Evolutionary conservation across 2,888 invertebrate genomes (phyloP).

Genomic region (Lasioglossum calceatum): DNA sequence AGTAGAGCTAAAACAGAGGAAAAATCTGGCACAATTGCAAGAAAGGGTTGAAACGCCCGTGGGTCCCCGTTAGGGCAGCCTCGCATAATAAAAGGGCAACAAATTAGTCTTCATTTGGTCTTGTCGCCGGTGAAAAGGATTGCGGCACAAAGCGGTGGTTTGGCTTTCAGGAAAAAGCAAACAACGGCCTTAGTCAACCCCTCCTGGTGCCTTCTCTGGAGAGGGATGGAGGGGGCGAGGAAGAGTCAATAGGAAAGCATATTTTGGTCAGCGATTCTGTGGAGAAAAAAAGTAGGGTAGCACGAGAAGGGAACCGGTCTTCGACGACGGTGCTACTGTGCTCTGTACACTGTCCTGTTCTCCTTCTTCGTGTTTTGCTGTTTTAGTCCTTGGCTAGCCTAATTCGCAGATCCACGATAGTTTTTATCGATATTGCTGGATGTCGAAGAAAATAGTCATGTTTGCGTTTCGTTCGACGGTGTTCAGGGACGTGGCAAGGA

Average conservation of each 20-base stretch:
- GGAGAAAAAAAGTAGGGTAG: slow-evolving; percentile 63
- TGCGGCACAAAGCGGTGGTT: slow-evolving; percentile 63
- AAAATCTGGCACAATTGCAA: background rate
- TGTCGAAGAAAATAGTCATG: background rate
- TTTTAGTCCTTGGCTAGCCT: slow-evolving; percentile 41
- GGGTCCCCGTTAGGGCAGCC: background rate
- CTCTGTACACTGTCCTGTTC: background rate
- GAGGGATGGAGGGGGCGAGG: slow-evolving; percentile 3
- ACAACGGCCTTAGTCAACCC: slow-evolving; percentile 57
- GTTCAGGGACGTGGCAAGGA: background rate
- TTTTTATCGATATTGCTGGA: background rate
- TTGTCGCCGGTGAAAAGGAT: slow-evolving; percentile 42
- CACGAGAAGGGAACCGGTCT: slow-evolving; percentile 64
- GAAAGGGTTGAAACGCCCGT: background rate
- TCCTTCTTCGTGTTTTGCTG: background rate
- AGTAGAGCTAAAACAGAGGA: background rate
- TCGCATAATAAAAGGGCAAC: slow-evolving; percentile 40
- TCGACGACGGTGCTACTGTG: slow-evolving; percentile 59
- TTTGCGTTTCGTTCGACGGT: background rate
- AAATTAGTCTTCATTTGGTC: slow-evolving; percentile 64
- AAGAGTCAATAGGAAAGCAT: slow-evolving; percentile 60
- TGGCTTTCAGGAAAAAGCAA: slow-evolving; percentile 71
- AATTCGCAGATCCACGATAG: slow-evolving; percentile 58
- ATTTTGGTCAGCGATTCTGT: slow-evolving; percentile 68
- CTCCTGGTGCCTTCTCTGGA: slow-evolving; percentile 44